A percentile compares a stretch with the other conserved stretches of the same genome.
Evolutionary conservation across 2,113 vertebrate genomes (phyloP).

Genomic region (Acanthochromis polyacanthus): DNA sequence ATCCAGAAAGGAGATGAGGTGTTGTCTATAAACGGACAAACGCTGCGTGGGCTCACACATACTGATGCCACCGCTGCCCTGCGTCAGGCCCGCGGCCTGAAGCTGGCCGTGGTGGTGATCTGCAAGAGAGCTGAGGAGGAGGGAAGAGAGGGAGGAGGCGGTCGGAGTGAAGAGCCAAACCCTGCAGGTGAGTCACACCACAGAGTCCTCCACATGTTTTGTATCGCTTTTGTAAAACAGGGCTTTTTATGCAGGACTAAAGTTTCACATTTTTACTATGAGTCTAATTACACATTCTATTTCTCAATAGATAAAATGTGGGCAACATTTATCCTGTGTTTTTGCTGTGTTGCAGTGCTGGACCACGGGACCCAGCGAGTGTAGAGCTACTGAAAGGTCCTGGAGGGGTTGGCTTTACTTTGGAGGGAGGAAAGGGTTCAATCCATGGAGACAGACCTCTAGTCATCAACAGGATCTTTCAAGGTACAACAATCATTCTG

Average conservation of each 20-base stretch:
- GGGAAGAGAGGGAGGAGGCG: slow-evolving; percentile 50
- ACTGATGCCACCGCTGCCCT: slow-evolving; percentile 87
- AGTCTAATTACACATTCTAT: too few species aligned
- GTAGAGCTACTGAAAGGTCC: slow-evolving; percentile 90
- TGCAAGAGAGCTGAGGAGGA: slow-evolving; percentile 77
- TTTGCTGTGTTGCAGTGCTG: slow-evolving; percentile 51
- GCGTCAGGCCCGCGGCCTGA: slow-evolving; percentile 88
- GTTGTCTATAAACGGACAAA: slow-evolving; percentile 95
- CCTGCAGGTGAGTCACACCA: slow-evolving; percentile 51
- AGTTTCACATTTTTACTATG: too few species aligned
- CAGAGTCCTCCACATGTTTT: not conserved
- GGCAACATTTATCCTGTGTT: too few species aligned
- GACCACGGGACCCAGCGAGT: slow-evolving; percentile 53
- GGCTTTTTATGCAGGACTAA: not conserved
- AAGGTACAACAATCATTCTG: slow-evolving; percentile 81
- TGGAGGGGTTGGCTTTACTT: slow-evolving; percentile 92
- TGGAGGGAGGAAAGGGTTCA: slow-evolving; percentile 95
- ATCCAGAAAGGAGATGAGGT: slow-evolving; percentile 94
- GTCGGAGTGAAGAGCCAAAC: slow-evolving; percentile 43
- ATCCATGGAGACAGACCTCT: slow-evolving; percentile 93
- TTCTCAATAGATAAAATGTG: too few species aligned
- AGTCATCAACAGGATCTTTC: slow-evolving; percentile 90
- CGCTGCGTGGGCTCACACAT: slow-evolving; percentile 89
- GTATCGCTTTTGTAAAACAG: not conserved
- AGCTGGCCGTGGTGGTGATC: slow-evolving; percentile 92